Evolutionary conservation across 30 jellyfish, hydroid and myxozoan species (phyloP).

Genomic region (Aurelia sp.): DNA sequence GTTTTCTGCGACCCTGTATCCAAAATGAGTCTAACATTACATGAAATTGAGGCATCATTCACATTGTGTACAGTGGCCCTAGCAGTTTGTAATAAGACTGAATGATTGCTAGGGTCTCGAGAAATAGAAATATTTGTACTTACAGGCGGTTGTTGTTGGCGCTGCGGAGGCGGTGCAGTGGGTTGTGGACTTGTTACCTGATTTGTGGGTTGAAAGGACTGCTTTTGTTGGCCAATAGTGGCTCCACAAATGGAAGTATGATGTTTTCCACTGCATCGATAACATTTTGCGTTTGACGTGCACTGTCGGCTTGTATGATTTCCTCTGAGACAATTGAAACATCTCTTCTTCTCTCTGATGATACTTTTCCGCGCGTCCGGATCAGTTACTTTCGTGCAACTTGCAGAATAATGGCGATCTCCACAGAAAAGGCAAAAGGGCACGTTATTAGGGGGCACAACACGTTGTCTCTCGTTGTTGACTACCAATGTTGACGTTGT

Average conservation of each 20-base stretch:
- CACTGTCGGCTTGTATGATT: not conserved
- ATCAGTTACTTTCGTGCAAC: no score
- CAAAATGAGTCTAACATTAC: constrained; percentile 8
- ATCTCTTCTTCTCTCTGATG: not conserved
- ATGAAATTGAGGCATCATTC: not conserved
- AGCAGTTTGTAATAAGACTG: not conserved
- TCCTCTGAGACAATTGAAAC: not conserved
- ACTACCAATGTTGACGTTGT: no score
- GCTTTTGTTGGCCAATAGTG: not conserved
- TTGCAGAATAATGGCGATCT: no score
- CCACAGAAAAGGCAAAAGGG: no score
- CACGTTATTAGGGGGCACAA: no score
- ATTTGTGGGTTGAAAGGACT: not conserved
- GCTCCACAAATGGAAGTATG: not conserved
- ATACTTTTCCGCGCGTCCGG: no score
- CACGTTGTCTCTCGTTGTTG: no score
- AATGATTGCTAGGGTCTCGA: not conserved
- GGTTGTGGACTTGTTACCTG: not conserved
- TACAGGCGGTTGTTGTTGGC: not conserved
- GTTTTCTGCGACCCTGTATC: constrained; percentile 29
- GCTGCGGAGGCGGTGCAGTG: not conserved
- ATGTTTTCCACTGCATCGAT: not conserved
- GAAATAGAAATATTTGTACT: constrained; percentile 8
- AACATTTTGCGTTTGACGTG: not conserved
- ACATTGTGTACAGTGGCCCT: not conserved